These are phyloP conservation scores for Panthera uncia DNA, from an alignment of 2,113 vertebrate genomes.

Conservation along the genomic window DNA sequence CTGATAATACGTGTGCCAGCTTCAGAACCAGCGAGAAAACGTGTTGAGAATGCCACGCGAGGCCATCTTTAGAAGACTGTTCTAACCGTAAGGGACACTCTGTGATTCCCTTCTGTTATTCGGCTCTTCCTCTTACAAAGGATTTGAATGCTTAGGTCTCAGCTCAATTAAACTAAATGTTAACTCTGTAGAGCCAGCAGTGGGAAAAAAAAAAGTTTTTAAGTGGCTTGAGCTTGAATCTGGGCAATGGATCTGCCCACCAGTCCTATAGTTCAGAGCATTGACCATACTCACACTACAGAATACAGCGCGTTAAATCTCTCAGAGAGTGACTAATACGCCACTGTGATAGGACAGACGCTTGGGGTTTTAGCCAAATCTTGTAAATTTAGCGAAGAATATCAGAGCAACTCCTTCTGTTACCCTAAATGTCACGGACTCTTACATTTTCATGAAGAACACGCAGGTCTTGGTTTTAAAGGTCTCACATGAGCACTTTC, in stretches of 20 bases:
- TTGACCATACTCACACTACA: conserved; percentile 37
- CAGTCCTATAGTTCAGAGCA: conserved; percentile 45
- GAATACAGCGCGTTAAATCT: conserved; percentile 65
- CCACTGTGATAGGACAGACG: conserved; percentile 69
- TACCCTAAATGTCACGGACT: conserved; percentile 78
- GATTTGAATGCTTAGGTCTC: not conserved
- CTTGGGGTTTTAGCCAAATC: conserved; percentile 71
- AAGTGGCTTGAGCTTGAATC: not conserved
- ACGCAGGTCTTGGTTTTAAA: conserved; percentile 79
- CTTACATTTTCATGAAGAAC: conserved; percentile 80
- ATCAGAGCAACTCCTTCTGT: conserved; percentile 80
- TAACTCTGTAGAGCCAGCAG: not conserved
- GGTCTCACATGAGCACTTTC: conserved; percentile 61
- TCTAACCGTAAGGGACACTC: not conserved
- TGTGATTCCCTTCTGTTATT: not conserved
- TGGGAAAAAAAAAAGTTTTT: not conserved
- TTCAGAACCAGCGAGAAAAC: not conserved
- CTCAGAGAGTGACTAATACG: conserved; percentile 71
- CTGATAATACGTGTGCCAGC: not conserved
- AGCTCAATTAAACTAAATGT: not conserved
- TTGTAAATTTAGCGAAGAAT: conserved; percentile 78
- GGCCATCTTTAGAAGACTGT: not conserved
- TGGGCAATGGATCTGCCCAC: conserved; percentile 6
- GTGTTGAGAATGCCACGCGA: not conserved
- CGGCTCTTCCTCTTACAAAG: not conserved